Evolutionary conservation across 2,888 invertebrate genomes (phyloP).

Genomic region (Lasioglossum figueresi): DNA sequence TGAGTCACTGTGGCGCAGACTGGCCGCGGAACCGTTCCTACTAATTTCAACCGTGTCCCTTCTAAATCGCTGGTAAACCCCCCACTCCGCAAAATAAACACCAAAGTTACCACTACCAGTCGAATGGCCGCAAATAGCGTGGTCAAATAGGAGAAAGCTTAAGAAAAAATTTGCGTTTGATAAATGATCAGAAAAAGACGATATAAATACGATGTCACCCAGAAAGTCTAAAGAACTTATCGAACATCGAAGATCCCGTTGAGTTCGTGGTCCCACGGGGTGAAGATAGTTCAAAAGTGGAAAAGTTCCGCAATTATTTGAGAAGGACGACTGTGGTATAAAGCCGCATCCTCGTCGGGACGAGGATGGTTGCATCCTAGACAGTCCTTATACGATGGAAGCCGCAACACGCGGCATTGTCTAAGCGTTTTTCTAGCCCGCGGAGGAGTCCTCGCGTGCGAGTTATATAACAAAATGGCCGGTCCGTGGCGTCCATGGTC

Average conservation of each 20-base stretch:
- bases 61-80: background rate
- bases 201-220: background rate
- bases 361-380: conserved; percentile 71
- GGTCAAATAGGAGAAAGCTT: too few relatives aligned
- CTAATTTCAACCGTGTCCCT: background rate
- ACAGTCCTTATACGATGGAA: conserved; percentile 74
- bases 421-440: conserved; percentile 68
- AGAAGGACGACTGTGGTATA: conserved; percentile 36
- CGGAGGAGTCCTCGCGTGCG: conserved; percentile 61
- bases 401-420: conserved; percentile 71
- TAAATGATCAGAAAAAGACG: too few relatives aligned
- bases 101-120: background rate
- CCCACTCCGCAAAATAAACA: background rate
- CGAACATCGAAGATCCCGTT: background rate
- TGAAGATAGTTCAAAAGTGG: background rate
- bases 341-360: conserved; percentile 34
- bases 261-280: background rate
- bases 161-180: too few relatives aligned
- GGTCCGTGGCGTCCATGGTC: conserved; percentile 42
- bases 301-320: conserved; percentile 53
- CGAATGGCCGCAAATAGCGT: background rate
- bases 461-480: conserved; percentile 77
- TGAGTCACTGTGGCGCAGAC: conserved; percentile 15
- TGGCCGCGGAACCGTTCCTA: conserved; percentile 6
- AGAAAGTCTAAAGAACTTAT: background rate